phyloP scores from a whole-genome alignment of 2,113 vertebrate species.

The Phainopepla nitens region DNA sequence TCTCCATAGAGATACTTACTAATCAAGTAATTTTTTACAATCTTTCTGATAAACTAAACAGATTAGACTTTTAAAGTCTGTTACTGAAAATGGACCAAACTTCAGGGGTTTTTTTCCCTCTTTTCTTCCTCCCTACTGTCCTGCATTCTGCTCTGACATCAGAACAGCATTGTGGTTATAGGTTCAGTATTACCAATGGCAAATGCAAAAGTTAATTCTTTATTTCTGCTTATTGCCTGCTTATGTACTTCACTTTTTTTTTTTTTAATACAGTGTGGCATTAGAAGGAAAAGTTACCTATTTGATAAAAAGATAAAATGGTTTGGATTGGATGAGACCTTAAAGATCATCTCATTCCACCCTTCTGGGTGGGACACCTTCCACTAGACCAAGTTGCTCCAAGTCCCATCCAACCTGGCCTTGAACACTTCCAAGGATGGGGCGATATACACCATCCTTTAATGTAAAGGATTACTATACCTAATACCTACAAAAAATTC shows the following conservation, averaged over 20 bases:
- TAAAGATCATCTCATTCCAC: neutral
- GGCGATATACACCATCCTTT: neutral
- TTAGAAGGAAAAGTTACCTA: neutral
- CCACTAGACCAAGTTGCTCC: neutral
- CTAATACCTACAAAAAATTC: neutral
- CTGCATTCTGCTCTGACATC: neutral
- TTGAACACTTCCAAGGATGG: neutral
- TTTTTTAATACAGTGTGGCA: neutral
- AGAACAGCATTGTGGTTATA: neutral
- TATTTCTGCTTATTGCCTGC: neutral
- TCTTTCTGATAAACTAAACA: neutral
- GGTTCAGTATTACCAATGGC: neutral
- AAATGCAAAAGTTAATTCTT: neutral
- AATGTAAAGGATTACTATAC: neutral
- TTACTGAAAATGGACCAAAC: neutral
- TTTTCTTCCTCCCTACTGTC: neutral
- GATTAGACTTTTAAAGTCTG: neutral
- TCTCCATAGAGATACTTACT: neutral
- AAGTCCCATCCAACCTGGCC: neutral
- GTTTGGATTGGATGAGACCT: neutral
- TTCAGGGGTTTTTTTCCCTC: fast-evolving
- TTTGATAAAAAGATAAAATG: neutral
- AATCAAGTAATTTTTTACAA: neutral
- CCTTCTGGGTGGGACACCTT: neutral
- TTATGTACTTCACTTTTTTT: neutral